Evolutionary conservation across 1,140 invertebrate genomes (phyloP).

Genomic region (Thalassaphorura encarpata): DNA sequence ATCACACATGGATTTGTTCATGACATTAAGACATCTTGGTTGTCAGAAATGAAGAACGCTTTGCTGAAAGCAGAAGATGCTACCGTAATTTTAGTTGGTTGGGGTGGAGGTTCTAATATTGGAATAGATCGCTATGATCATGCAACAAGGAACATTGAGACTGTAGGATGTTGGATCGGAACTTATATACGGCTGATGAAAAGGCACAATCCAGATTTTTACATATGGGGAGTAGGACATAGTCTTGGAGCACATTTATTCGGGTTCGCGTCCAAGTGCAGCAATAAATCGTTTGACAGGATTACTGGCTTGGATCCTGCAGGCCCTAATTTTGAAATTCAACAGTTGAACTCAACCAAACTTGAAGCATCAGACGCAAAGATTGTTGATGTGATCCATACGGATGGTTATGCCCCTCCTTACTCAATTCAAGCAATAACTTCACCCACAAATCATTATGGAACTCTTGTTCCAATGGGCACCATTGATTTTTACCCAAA

Average conservation of each 20-base stretch:
- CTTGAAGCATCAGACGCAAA: not conserved
- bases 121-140: not conserved
- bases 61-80: not conserved
- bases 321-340: not conserved
- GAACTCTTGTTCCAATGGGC: not conserved
- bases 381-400: not conserved
- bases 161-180: not conserved
- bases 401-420: not conserved
- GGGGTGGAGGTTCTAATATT: not conserved
- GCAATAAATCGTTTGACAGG: not conserved
- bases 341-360: not conserved
- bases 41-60: not conserved
- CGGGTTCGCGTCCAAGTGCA: too few relatives aligned
- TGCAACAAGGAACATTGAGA: not conserved
- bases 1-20: not conserved
- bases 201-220: not conserved
- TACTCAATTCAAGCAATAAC: not conserved
- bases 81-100: not conserved
- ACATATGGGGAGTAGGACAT: not conserved
- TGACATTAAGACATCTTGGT: not conserved
- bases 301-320: not conserved
- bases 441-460: not conserved
- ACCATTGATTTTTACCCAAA: conserved; percentile 13
- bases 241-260: not conserved
- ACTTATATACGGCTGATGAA: not conserved